phyloP scores from a whole-genome alignment of 2,797 vertebrate species.

The Gymnothorax javanicus region DNA sequence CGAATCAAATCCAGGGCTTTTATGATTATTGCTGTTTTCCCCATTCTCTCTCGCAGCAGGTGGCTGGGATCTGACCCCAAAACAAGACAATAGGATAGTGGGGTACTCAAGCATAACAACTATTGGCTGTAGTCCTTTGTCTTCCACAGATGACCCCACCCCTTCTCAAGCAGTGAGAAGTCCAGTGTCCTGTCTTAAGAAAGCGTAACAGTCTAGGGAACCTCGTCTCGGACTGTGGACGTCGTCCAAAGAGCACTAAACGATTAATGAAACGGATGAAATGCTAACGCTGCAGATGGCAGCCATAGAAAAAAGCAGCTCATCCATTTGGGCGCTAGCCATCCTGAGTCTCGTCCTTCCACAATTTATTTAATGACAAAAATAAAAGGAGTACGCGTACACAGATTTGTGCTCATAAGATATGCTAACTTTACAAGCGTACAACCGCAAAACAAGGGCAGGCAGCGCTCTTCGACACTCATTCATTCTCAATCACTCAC shows the following conservation, averaged over 20 bases:
- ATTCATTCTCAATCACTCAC: background rate
- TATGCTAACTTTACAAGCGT: background rate
- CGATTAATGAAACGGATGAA: background rate
- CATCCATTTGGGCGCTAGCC: background rate
- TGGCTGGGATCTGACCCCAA: conserved; percentile 48
- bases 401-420: background rate
- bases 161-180: background rate
- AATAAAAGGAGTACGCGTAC: background rate
- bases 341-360: background rate
- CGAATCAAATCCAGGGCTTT: conserved; percentile 26
- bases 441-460: background rate
- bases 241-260: background rate
- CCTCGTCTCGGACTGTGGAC: background rate
- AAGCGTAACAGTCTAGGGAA: background rate
- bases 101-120: conserved; percentile 26
- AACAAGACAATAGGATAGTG: conserved; percentile 41
- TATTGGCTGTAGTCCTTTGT: background rate
- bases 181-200: background rate
- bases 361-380: background rate
- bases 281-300: background rate
- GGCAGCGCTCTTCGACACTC: background rate
- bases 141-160: background rate
- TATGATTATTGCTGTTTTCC: conserved; percentile 19
- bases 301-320: background rate
- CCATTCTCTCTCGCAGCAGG: conserved; percentile 41